Percentiles rank a stretch among this genome's conserved stretches.
These are phyloP conservation scores for roundworm (Caenorhabditis elegans) DNA, from an alignment of 1,140 invertebrate genomes.

Conservation along the genomic window DNA sequence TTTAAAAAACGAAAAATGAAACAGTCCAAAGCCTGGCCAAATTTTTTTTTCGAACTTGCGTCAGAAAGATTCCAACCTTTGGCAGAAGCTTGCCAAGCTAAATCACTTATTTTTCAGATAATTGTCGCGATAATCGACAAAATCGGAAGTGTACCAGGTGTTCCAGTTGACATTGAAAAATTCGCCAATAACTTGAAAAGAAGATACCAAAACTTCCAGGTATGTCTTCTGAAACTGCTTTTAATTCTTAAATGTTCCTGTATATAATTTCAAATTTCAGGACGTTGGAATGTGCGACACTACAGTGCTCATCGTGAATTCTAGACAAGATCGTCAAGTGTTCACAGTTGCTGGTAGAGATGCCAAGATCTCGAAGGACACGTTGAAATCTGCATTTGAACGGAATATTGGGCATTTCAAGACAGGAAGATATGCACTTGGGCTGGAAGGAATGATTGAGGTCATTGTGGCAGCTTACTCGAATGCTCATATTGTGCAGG, in stretches of 20 bases:
- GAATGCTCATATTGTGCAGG: slow-evolving; percentile 63
- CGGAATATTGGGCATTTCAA: slow-evolving; percentile 62
- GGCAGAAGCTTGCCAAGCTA: too few species aligned
- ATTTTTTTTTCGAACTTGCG: too few species aligned
- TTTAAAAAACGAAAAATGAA: too few species aligned
- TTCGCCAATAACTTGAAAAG: slow-evolving; percentile 61
- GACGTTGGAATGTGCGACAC: slow-evolving; percentile 60
- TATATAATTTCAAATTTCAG: slow-evolving; percentile 43
- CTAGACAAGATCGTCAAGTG: slow-evolving; percentile 58
- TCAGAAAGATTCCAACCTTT: too few species aligned
- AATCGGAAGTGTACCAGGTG: slow-evolving; percentile 56
- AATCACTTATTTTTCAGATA: too few species aligned
- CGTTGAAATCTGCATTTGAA: slow-evolving; percentile 62
- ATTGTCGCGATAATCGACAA: slow-evolving; percentile 62
- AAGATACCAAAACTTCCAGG: slow-evolving; percentile 60
- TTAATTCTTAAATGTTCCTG: neutral
- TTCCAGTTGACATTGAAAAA: slow-evolving; percentile 59
- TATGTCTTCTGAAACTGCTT: too few species aligned
- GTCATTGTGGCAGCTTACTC: slow-evolving; percentile 63
- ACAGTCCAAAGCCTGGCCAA: too few species aligned
- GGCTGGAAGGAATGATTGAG: slow-evolving; percentile 61
- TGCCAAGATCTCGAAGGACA: slow-evolving; percentile 61
- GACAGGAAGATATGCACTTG: slow-evolving; percentile 60
- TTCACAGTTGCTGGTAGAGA: slow-evolving; percentile 65
- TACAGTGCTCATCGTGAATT: slow-evolving; percentile 64